Conservation (phyloP, 2,797 vertebrate genomes). For the Smutsia temminckii region DNA sequence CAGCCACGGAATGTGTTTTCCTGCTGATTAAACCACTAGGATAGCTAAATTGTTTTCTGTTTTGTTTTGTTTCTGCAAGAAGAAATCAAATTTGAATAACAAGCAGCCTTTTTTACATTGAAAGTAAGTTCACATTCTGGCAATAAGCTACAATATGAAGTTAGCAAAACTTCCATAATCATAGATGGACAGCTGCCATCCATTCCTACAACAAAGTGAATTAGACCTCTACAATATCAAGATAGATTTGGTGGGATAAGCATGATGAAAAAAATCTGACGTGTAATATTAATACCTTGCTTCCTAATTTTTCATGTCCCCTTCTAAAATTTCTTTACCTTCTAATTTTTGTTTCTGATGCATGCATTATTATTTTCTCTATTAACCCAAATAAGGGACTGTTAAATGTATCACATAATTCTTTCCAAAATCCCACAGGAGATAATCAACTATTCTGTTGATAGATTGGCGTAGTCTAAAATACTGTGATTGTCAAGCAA, state of each 20-base stretch:
- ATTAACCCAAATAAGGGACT: slow-evolving; percentile 38
- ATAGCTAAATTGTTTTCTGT: slow-evolving; percentile 60
- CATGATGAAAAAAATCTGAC: slow-evolving; percentile 41
- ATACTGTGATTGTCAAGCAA: slow-evolving; percentile 84
- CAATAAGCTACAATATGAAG: slow-evolving; percentile 38
- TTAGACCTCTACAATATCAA: slow-evolving; percentile 24
- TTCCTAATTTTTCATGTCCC: background rate
- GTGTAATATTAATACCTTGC: background rate
- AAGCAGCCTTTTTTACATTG: slow-evolving; percentile 61
- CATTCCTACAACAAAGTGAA: background rate
- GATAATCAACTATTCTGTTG: slow-evolving; percentile 68
- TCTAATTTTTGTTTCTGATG: slow-evolving; percentile 41
- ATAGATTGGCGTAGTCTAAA: slow-evolving; percentile 82
- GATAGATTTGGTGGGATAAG: slow-evolving; percentile 33
- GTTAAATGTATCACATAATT: slow-evolving; percentile 2
- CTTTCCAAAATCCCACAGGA: slow-evolving; percentile 45
- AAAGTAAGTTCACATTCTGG: slow-evolving; percentile 64
- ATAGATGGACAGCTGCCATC: slow-evolving; percentile 28
- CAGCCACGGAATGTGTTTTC: slow-evolving; percentile 42
- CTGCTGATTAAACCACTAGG: slow-evolving; percentile 66
- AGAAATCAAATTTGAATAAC: slow-evolving; percentile 70
- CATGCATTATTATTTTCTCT: background rate
- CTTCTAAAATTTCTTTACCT: slow-evolving; percentile 50
- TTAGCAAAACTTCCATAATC: slow-evolving; percentile 48
- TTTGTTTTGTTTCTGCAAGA: slow-evolving; percentile 58